Base-by-base conservation (phyloP, 1,140 invertebrate species). In the Medauroidea extradentata region DNA sequence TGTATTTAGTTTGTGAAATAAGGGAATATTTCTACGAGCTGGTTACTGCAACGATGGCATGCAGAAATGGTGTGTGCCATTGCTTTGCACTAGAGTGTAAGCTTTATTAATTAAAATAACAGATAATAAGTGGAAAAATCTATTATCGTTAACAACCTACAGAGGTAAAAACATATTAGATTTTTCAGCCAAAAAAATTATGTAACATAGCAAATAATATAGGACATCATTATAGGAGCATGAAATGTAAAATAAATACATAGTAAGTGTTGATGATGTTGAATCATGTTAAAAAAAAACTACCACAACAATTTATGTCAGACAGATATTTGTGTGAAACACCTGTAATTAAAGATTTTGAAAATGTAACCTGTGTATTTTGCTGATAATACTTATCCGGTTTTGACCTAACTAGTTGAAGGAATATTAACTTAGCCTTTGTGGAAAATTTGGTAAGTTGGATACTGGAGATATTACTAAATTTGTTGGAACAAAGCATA, bases 211-310 rank as follows among this genome's bases (percentile, higher is more conserved):
- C 29, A 7, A 42, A 21, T 14, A 21, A 24, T 44, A 43, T 38
- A 24, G 24, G 44, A 34, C 44, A 44, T 23, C 53, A 55, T 55
- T 44, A 25, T 43, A 24, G 21, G 19, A 55, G 34, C 18, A 43
- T 44, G 44, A 24, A 46, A 46, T 55, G 53, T 55, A 55, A 44
- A 55, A 55, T 55, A 55, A 44, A 42, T 55, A 41, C 44, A 43
- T 55, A 43, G 42, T 46, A 55, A 34, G 29, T 34, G 29, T 34
- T 46, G 41, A 25, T 55, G 53, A 44, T 55, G 21, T 38, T 29
- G 44, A 55, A 23, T 55, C 39, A 43, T 46, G 41, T 55, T 23
- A 42, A 25, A 41, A 54, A 54, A 53, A 16, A 38, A 55, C 18
- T 23, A 55, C 39, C 41, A 55, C 23, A 55, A 55, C 39, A 25